Evolutionary conservation across 2,797 vertebrate genomes (phyloP), one percentile per base, ranked within the genome.

Genomic region (Gila robusta): DNA sequence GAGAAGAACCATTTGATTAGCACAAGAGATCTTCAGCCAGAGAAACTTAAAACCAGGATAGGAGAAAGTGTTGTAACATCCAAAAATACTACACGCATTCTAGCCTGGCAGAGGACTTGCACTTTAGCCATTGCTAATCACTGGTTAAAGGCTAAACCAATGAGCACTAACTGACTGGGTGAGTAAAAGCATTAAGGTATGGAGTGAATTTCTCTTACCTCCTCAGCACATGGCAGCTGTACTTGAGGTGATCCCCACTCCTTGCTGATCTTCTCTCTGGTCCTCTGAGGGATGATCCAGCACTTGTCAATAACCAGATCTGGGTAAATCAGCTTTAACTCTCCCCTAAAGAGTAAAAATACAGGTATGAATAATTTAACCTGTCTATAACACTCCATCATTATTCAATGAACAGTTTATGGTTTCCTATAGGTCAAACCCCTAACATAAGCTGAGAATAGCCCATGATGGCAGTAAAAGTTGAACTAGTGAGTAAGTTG

Each of bases 311-410:
- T 47, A 39, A 89, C 76, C 92, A 95, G 66, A 59, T 91, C 89
- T 78, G 94, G 95, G 86, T 96, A 95, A 79, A 83, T 88, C 73
- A 93, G 90, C 77, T 93, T 71, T n/a, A 96, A 89, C 26, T 79
- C 88, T 10, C 91, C 94, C 52, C 95, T 96, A 82, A 83, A 82
- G 44, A 59, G 44, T 23, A 76, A 56, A 79, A 14, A 26, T 35
- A 16, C 17, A 56, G 35, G 44, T 23, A 37, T 5, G 21, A 80
- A 79, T 72, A 9, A 70, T 4, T 37, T 41, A 62, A 62, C 10
- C 5, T 23, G 0, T 16, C 6, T 26, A 6, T 32, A 59, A n/a
- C 14, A 74, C 39, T 19, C 35, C 32, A 41, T 67, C 62, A 10
- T 14, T 59, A 28, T 54, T 77, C 39, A 28, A 52, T n/a, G 11